Evolutionary conservation across 2,797 vertebrate species (phyloP).

Genomic region (Babyrousa celebensis): DNA sequence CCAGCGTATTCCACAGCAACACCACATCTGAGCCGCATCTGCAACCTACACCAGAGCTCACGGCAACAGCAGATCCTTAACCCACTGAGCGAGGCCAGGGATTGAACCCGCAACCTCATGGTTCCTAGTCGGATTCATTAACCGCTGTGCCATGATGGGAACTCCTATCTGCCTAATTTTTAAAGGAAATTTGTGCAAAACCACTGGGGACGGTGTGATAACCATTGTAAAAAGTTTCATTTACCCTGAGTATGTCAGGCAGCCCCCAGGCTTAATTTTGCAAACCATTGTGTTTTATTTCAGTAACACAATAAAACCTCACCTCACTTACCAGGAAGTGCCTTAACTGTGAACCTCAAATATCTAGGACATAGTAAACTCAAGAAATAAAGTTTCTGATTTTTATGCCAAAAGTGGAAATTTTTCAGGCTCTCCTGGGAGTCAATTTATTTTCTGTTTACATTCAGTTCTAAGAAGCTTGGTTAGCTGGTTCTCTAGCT

Average conservation of each 20-base stretch:
- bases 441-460: not conserved
- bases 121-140: too few species aligned
- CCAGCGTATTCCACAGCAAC: too few species aligned
- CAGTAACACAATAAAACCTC: slow-evolving; percentile 53
- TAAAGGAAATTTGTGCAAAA: slow-evolving; percentile 40
- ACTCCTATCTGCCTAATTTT: not conserved
- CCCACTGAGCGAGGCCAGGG: too few species aligned
- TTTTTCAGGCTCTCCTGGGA: not conserved
- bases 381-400: slow-evolving; percentile 57
- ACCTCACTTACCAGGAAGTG: slow-evolving; percentile 56
- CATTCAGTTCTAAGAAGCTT: not conserved
- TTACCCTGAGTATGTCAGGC: not conserved
- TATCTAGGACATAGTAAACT: slow-evolving; percentile 4
- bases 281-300: slow-evolving; percentile 72
- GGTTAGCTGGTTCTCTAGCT: not conserved
- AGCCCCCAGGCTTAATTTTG: not conserved
- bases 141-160: too few species aligned
- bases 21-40: too few species aligned
- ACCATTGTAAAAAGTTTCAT: slow-evolving; percentile 57
- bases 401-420: slow-evolving; percentile 62
- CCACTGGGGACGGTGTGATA: not conserved
- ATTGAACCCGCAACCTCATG: too few species aligned
- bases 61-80: too few species aligned
- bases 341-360: slow-evolving; percentile 52
- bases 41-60: too few species aligned